Evolutionary conservation across 2,888 invertebrate genomes (phyloP).

Genomic region (Drosophila phalerata): DNA sequence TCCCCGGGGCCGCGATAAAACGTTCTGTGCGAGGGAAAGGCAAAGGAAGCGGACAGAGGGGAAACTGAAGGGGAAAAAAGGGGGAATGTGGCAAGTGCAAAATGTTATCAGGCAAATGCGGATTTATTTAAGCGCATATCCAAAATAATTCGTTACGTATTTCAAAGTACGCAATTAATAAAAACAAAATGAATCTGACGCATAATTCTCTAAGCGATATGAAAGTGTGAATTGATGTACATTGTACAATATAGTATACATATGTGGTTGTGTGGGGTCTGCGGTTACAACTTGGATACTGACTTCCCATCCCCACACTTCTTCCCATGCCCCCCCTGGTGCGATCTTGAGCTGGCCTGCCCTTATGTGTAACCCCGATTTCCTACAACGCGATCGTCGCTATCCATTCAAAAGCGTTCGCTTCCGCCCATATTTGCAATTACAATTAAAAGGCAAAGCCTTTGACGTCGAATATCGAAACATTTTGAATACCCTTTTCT

Average conservation of each 20-base stretch:
- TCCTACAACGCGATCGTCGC: constrained; percentile 46
- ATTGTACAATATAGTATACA: neutral
- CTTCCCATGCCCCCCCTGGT: neutral
- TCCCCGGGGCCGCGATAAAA: constrained; percentile 8
- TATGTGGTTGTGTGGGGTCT: constrained; percentile 31
- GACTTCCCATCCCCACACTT: neutral
- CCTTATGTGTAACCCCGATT: constrained; percentile 68
- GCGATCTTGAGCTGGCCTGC: constrained; percentile 45
- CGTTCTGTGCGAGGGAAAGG: neutral
- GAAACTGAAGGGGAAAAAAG: neutral
- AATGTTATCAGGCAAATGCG: constrained; percentile 6
- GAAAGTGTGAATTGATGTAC: neutral
- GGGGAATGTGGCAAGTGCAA: constrained; percentile 12
- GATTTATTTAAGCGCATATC: constrained; percentile 11
- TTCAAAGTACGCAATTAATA: constrained; percentile 30
- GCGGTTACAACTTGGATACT: constrained; percentile 37
- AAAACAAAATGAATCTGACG: neutral
- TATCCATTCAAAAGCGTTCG: constrained; percentile 63
- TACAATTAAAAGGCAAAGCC: constrained; percentile 60
- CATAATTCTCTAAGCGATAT: constrained; percentile 12
- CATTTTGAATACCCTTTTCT: constrained; percentile 28
- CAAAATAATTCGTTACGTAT: constrained; percentile 12
- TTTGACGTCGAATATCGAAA: neutral
- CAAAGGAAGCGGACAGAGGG: neutral
- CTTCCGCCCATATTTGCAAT: constrained; percentile 77